phyloP scores from a whole-genome alignment of 2,113 vertebrate genomes.

The Chrysemys picta region DNA sequence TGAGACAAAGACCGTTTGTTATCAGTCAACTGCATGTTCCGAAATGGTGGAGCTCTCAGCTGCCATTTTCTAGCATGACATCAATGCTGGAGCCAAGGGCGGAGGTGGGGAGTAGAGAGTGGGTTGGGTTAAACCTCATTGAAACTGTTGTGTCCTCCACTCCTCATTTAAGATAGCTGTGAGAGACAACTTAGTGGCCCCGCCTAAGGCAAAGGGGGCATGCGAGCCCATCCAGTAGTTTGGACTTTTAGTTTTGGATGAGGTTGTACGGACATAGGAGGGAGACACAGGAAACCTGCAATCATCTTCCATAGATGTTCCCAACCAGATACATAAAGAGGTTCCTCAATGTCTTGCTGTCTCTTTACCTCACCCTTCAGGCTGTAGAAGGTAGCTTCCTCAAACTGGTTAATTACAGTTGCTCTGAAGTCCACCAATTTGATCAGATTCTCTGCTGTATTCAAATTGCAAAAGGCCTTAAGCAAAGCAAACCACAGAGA shows the following conservation, averaged over 20 bases:
- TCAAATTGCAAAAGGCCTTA: conserved; percentile 63
- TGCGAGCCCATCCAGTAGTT: neutral
- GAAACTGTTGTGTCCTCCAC: neutral
- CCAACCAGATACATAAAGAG: neutral
- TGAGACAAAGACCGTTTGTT: neutral
- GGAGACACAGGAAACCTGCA: neutral
- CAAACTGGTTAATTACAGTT: conserved; percentile 39
- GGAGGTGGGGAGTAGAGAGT: neutral
- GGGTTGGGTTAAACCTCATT: neutral
- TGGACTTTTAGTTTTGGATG: neutral
- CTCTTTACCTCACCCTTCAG: conserved; percentile 73
- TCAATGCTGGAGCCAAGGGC: neutral
- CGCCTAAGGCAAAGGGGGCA: neutral
- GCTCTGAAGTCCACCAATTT: neutral
- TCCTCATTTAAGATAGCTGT: neutral
- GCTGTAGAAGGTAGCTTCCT: conserved; percentile 55
- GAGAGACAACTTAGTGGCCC: neutral
- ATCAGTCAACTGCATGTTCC: neutral
- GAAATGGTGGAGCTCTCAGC: neutral
- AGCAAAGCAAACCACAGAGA: neutral
- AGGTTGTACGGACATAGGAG: neutral
- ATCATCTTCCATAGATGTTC: neutral
- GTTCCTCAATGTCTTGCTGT: fast-evolving
- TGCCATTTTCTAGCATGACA: neutral
- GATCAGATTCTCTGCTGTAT: conserved; percentile 51